These are phyloP conservation scores for Uromys caudimaculatus DNA, from an alignment of 2,797 vertebrate species.

Conservation along the genomic window DNA sequence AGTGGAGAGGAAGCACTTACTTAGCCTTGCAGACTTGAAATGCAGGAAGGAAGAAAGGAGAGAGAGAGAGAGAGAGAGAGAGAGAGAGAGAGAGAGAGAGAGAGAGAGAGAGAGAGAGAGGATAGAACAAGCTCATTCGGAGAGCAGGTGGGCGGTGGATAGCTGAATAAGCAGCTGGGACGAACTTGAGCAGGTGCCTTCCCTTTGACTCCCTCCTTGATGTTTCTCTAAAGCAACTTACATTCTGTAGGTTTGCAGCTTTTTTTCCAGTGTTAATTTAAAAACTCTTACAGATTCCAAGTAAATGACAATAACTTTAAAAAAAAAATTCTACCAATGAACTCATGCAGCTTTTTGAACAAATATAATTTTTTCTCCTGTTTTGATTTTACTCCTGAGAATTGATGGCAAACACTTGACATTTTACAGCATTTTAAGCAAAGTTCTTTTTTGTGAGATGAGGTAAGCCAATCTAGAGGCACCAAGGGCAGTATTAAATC, in stretches of 20 bases:
- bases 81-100: background rate
- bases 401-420: background rate
- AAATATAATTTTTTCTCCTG: background rate
- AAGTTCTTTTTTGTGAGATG: background rate
- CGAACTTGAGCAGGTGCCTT: conserved; percentile 79
- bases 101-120: background rate
- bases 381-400: conserved; percentile 25
- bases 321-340: background rate
- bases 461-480: background rate
- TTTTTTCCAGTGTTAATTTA: conserved; percentile 70
- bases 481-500: background rate
- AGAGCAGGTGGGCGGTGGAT: conserved; percentile 72
- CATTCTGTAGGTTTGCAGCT: conserved; percentile 69
- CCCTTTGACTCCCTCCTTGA: conserved; percentile 62
- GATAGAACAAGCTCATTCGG: conserved; percentile 68
- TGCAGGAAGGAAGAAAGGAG: background rate
- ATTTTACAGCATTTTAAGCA: conserved; percentile 18
- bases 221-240: conserved; percentile 77
- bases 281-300: conserved; percentile 62
- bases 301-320: background rate
- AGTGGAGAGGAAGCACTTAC: background rate
- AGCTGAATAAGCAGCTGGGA: conserved; percentile 81
- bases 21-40: background rate
- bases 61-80: background rate
- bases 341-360: background rate